A percentile compares a stretch with the other conserved stretches of the same genome.
Conservation (phyloP, 2,797 vertebrate species). For the Melanotaenia pygmaea region DNA sequence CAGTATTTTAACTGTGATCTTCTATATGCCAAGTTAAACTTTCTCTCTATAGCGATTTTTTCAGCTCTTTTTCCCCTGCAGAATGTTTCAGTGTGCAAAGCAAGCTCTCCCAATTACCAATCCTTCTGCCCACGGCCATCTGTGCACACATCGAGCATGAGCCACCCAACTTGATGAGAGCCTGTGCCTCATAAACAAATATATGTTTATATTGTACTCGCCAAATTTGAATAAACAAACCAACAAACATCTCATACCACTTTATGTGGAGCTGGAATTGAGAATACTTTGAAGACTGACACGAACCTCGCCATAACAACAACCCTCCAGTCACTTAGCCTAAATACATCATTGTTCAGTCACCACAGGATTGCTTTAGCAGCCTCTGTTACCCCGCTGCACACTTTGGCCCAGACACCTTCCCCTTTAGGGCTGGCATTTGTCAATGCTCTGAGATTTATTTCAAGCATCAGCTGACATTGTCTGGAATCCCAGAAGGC, state of each 20-base stretch:
- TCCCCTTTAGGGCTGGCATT: constrained; percentile 55
- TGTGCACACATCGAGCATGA: constrained; percentile 55
- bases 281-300: constrained; percentile 4
- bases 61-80: constrained; percentile 18
- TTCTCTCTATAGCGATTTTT: constrained; percentile 26
- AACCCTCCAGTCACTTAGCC: constrained; percentile 16
- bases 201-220: constrained; percentile 35
- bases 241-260: constrained; percentile 7
- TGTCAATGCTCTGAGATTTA: constrained; percentile 62
- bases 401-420: constrained; percentile 21
- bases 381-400: constrained; percentile 28
- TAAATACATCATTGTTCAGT: constrained; percentile 40
- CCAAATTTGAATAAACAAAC: constrained; percentile 13
- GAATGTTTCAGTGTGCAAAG: constrained; percentile 37
- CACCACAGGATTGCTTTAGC: constrained; percentile 13
- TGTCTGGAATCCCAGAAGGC: constrained; percentile 62
- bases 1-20: constrained; percentile 59
- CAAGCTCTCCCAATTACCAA: constrained; percentile 62
- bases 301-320: constrained; percentile 22
- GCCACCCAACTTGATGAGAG: constrained; percentile 30
- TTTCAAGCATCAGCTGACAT: constrained; percentile 67
- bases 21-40: constrained; percentile 43
- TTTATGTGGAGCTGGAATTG: background rate
- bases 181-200: constrained; percentile 49
- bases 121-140: constrained; percentile 72